Conservation (phyloP, 2,888 invertebrate species). For the Drosophila quinaria region DNA sequence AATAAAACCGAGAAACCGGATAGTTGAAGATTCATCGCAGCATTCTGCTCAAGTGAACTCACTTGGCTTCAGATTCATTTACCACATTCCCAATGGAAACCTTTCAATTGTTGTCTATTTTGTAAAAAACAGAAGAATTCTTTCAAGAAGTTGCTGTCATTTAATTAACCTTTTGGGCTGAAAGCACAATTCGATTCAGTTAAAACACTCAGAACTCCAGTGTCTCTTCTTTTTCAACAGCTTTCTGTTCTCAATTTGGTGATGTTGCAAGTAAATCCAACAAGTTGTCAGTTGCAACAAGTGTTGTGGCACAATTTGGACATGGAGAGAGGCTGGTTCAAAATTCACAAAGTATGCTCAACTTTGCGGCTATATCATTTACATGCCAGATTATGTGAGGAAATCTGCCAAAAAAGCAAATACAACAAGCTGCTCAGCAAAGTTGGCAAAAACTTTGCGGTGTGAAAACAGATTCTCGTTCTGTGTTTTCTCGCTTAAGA, state of each 20-base stretch:
- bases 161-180: constrained; percentile 13
- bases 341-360: constrained; percentile 60
- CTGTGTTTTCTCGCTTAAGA: constrained; percentile 18
- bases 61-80: constrained; percentile 17
- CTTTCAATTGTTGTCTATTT: constrained; percentile 26
- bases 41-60: constrained; percentile 1
- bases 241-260: neutral
- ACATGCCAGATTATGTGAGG: constrained; percentile 67
- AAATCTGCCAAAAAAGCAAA: constrained; percentile 61
- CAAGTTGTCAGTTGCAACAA: constrained; percentile 51
- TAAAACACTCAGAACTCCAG: neutral
- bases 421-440: constrained; percentile 47
- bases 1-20: neutral
- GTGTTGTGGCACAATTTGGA: constrained; percentile 17
- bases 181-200: constrained; percentile 11
- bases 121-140: constrained; percentile 1
- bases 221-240: neutral
- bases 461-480: constrained; percentile 60
- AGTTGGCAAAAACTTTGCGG: constrained; percentile 61
- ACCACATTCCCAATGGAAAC: constrained; percentile 13
- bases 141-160: neutral
- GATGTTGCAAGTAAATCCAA: constrained; percentile 28
- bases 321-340: constrained; percentile 6
- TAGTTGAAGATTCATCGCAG: neutral
- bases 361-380: constrained; percentile 72